These are phyloP conservation scores for Dendrolimus houi DNA, from an alignment of 2,888 invertebrate genomes.

Conservation along the genomic window DNA sequence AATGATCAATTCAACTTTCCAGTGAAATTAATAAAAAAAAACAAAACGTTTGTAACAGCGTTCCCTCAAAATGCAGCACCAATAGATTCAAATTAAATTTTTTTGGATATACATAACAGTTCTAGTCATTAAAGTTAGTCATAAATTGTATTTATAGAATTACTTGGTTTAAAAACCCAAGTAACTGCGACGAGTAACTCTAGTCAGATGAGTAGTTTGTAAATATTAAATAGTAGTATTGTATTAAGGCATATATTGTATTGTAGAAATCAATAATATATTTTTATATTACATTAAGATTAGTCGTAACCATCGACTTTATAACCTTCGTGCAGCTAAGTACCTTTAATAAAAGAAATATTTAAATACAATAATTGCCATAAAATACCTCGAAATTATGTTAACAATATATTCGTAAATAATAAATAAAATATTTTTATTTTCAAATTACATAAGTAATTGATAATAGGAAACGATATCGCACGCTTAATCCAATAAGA, in stretches of 20 bases:
- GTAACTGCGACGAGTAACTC: constrained; percentile 21
- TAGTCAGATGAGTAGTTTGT: constrained; percentile 40
- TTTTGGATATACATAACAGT: not conserved
- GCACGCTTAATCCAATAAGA: too few relatives aligned
- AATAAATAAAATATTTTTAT: too few relatives aligned
- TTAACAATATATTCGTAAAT: too few relatives aligned
- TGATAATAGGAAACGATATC: too few relatives aligned
- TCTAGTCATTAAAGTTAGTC: not conserved
- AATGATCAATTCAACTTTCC: too few relatives aligned
- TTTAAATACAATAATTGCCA: constrained; percentile 3
- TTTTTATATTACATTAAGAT: constrained; percentile 9
- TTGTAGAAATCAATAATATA: constrained; percentile 9
- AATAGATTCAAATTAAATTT: not conserved
- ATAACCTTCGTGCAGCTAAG: not conserved
- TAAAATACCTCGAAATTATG: constrained; percentile 16
- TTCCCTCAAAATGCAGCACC: not conserved
- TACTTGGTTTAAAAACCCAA: not conserved
- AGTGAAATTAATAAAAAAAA: too few relatives aligned
- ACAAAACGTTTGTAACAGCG: not conserved
- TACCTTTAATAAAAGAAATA: not conserved
- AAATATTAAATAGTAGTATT: constrained; percentile 15
- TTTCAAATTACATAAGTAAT: too few relatives aligned
- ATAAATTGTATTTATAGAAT: not conserved
- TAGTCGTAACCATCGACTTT: not conserved
- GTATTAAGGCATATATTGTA: not conserved